A percentile compares a stretch with the other conserved stretches of the same genome.
These are phyloP conservation scores for Carollia perspicillata DNA, from an alignment of 2,113 vertebrate genomes.

Conservation along the genomic window DNA sequence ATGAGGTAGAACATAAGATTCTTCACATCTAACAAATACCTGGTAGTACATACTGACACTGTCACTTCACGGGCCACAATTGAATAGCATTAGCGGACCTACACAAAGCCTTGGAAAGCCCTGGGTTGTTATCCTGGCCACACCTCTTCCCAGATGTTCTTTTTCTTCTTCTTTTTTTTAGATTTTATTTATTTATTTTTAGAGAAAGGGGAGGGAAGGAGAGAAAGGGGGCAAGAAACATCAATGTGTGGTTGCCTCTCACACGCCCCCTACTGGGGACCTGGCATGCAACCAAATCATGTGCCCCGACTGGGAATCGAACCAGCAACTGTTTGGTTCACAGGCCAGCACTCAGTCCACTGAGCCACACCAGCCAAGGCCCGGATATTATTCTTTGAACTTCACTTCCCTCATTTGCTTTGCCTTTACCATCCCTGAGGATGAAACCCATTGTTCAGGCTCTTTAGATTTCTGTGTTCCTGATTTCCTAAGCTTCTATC, in stretches of 20 bases:
- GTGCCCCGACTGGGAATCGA: too few species aligned
- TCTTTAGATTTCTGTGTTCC: neutral
- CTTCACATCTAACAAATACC: neutral
- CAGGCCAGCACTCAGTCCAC: too few species aligned
- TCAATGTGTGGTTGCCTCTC: too few species aligned
- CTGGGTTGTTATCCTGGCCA: neutral
- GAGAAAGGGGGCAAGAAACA: too few species aligned
- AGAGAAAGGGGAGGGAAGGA: too few species aligned
- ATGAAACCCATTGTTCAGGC: neutral
- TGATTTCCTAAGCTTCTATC: neutral
- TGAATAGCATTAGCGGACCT: too few species aligned
- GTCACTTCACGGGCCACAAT: neutral
- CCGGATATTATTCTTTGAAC: neutral
- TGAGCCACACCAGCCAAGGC: neutral
- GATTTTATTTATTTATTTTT: too few species aligned
- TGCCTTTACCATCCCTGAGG: neutral
- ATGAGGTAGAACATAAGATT: neutral
- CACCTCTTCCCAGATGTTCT: neutral
- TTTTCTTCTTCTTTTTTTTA: neutral
- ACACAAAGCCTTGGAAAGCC: neutral
- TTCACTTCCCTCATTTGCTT: neutral
- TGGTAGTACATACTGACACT: rapidly evolving
- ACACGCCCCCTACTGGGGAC: too few species aligned
- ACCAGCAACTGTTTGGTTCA: too few species aligned
- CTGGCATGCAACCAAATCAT: too few species aligned